phyloP scores from a whole-genome alignment of 1,140 invertebrate genomes.

The Akabosia matsudoensis region DNA sequence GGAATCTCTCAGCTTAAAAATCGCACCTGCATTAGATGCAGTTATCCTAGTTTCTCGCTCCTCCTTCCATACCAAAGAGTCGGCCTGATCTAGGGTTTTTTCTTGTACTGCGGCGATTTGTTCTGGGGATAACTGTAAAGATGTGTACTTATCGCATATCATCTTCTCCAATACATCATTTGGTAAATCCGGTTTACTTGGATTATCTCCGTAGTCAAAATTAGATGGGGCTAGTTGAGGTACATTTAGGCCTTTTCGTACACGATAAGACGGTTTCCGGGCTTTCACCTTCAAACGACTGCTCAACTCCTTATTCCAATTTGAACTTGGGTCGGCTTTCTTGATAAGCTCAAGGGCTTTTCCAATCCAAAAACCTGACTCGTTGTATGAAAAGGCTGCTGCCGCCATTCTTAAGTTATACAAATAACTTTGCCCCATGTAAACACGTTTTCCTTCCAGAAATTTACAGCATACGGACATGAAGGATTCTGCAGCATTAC shows the following conservation, averaged over 20 bases:
- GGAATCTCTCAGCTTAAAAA: conserved; percentile 7
- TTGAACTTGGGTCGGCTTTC: not conserved
- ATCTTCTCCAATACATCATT: not conserved
- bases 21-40: conserved; percentile 25
- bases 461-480: not conserved
- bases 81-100: conserved; percentile 17
- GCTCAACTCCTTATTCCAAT: not conserved
- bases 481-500: conserved; percentile 23
- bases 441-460: conserved; percentile 20
- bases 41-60: conserved; percentile 24
- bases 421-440: not conserved
- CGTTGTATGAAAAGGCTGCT: conserved; percentile 7
- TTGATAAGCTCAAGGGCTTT: not conserved
- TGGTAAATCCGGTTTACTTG: not conserved
- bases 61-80: not conserved
- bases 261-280: not conserved
- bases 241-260: too few relatives aligned
- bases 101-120: not conserved
- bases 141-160: not conserved
- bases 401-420: not conserved
- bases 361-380: not conserved
- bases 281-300: not conserved
- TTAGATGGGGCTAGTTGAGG: too few relatives aligned
- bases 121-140: conserved; percentile 1
- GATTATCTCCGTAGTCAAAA: conserved; percentile 16